Base-by-base conservation (phyloP, 2,888 invertebrate genomes). In the Scaeva pyrastri region DNA sequence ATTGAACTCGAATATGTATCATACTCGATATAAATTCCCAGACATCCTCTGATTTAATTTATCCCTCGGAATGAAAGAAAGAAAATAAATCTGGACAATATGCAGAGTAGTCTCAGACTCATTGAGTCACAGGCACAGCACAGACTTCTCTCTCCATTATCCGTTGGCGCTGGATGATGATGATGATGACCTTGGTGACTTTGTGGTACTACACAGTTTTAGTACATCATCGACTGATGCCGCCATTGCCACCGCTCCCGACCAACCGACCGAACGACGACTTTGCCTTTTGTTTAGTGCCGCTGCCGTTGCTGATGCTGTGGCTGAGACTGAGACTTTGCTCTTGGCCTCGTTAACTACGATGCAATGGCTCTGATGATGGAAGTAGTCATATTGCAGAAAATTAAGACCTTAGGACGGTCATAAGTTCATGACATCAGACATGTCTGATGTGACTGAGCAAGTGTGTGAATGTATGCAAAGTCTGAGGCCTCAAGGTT, bases 11-110 rank as follows among this genome's bases (percentile, higher is more conserved):
- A n/a, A n/a, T 16, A 2, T 58, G 16, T 56, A 16, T 16, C 31
- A 23, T 23, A 58, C 10, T 8, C 39, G 8, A n/a, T 50, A 19
- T 72, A 62, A 58, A 77, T 77, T 86, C 82, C 81, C 86, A 86
- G 86, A 86, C 77, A 52, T 74, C 77, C 86, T 82, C 86, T 86
- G 86, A 86, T 82, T 86, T 81, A 86, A 86, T 86, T 86, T 86
- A 86, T 86, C 86, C 71, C 60, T 72, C 21, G 11, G 8, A 60
- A 60, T 60, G 71, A 78, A 75, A 77, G 58, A 74, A 81, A 71
- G 66, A 82, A 80, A 78, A 78, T 56, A 77, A 77, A 71, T 71
- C 76, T 43, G 43, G 19, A 41, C 64, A 43, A 66, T 41, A 45
- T 41, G 21, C 60, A 68, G 45, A 66, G 21, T 55, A 70, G 72